phyloP scores from a whole-genome alignment of 2,113 vertebrate genomes.

The Henicopernis longicauda region DNA sequence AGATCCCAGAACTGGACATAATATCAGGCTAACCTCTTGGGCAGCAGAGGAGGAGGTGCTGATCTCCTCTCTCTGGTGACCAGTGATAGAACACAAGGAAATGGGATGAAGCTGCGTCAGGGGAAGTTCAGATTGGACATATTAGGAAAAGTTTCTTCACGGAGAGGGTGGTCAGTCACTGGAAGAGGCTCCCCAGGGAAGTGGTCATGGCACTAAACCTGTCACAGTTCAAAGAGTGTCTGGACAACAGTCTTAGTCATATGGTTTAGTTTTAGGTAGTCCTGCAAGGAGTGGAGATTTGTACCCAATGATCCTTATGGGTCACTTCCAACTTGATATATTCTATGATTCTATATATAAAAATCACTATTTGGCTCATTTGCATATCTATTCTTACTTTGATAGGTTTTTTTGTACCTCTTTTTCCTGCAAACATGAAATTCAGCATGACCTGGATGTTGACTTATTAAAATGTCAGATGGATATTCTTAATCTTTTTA shows the following conservation, averaged over 20 bases:
- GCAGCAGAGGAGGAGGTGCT: neutral
- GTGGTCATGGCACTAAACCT: neutral
- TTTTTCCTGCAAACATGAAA: neutral
- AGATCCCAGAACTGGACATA: neutral
- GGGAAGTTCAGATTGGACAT: neutral
- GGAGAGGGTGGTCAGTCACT: neutral
- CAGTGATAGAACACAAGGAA: neutral
- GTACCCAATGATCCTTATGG: neutral
- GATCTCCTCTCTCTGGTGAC: neutral
- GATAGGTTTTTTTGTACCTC: neutral
- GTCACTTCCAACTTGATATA: neutral
- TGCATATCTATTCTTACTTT: neutral
- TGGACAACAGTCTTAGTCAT: neutral
- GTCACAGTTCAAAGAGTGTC: neutral
- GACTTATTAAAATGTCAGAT: neutral
- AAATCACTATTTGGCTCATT: neutral
- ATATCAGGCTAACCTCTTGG: neutral
- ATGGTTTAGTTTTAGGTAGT: neutral
- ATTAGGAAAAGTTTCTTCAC: neutral
- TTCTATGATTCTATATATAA: neutral
- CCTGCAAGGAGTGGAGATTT: fast-evolving
- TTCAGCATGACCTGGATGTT: neutral
- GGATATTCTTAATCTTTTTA: neutral
- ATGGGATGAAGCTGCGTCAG: neutral
- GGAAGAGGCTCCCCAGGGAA: neutral